Evolutionary conservation across 2,888 invertebrate species (phyloP), one percentile per base, ranked within the genome.

Genomic region (Chrysomela aeneicollis): DNA sequence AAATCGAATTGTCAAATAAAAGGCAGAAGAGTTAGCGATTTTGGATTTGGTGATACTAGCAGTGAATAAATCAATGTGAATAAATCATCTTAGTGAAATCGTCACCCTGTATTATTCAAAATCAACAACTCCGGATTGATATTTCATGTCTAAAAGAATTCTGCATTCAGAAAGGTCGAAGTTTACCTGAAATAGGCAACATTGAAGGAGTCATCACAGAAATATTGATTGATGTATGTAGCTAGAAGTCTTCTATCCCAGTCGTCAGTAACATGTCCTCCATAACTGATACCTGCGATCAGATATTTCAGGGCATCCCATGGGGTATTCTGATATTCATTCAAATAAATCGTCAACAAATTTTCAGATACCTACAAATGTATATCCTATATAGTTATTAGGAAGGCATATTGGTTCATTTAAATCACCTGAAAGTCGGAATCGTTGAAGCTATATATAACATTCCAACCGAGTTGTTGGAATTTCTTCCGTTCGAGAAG

Each of bases 271-370:
- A 92, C 90, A 80, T 94, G 93, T 0, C 95, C 95, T 32, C 95
- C 95, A 79, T 95, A 95, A 84, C 92, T 94, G 71, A 95, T 92
- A 73, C 91, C 93, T 0, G 94, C 92, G 78, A 95, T 93, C 66
- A 95, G 83, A 81, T 94, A 95, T 73, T 94, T 93, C 53, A 95
- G 83, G 0, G 95, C 94, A 76, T 94, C 94, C 94, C 94, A 95
- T 0, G 95, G 95, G 0, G 94, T 94, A 0, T 60, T 63, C n/a
- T 89, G 88, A 81, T 95, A 95, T 77, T 94, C 93, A 74, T 94
- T 92, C 59, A 95, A 83, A 79, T 95, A 95, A 59, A 92, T 90
- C 15, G 90, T 88, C n/a, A 96, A 82, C 9, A 95, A 81, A 77
- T 91, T 92, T 82, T 94, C 94, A 0, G 95, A 93, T 0, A 91